Base-by-base conservation (phyloP, 2,113 vertebrate genomes). In the Aythya baeri region DNA sequence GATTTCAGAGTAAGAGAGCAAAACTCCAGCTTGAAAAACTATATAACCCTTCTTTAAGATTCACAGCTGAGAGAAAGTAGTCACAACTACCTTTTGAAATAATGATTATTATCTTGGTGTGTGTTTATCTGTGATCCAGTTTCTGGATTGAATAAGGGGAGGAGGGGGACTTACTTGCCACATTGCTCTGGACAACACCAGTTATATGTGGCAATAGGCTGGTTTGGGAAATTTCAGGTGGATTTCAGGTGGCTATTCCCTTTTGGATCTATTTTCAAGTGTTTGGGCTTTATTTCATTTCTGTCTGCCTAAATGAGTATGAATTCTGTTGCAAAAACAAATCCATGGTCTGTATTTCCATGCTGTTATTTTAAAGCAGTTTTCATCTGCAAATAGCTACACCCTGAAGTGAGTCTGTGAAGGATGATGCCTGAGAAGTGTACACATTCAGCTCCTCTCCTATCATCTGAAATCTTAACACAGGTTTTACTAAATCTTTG, bases 21-120 rank as follows among this genome's bases (percentile, higher is more conserved):
- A n/a, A 36, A 13, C n/a, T 26, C 17, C 11, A 0, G 0, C 0
- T 2, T 13, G 54, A 68, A 44, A 86, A 46, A 9, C 21, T 72
- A 27, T 14, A 41, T 3, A 50, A 41, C 10, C 9, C 2, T 23
- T 75, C 34, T 44, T 67, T 31, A 49, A 59, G 62, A 57, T 22
- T n/a, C 25, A 20, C 11, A 73, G 41, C 11, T 32, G 7, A 61
- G 49, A 88, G 8, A 46, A 20, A 61, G 20, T 6, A 63, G 29
- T 6, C 15, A 66, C 12, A 61, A 73, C 13, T 5, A 3, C 22
- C 11, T 80, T 34, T 21, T 62, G 38, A 88, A 73, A 83, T 6
- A 61, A 46, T 0, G 0, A 9, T 67, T 58, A 3, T 20, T 88
- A 61, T 41, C 23, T 46, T 22, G 22, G 4, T 14, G 22, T 9